These are phyloP conservation scores for Falco cherrug DNA, from an alignment of 2,797 vertebrate species.

Conservation along the genomic window DNA sequence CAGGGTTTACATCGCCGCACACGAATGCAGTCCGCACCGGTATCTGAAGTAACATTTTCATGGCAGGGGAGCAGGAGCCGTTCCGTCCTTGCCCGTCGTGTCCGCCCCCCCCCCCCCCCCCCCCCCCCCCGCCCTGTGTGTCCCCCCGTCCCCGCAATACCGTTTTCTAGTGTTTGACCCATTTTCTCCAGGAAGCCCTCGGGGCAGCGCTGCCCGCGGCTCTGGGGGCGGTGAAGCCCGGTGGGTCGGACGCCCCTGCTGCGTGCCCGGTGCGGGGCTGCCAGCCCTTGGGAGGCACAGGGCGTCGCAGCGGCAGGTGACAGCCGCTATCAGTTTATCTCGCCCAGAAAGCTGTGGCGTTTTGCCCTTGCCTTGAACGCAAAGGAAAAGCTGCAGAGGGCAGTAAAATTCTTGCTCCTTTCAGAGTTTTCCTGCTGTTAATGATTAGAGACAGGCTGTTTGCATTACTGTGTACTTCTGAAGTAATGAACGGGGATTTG, in stretches of 20 bases:
- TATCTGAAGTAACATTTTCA: background rate
- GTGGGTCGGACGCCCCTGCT: background rate
- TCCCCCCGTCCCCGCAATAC: background rate
- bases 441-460: background rate
- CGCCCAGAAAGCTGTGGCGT: background rate
- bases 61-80: background rate
- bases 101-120: no score
- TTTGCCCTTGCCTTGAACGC: slow-evolving; percentile 28
- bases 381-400: slow-evolving; percentile 59
- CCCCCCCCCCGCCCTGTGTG: no score
- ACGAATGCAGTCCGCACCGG: background rate
- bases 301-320: background rate
- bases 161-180: background rate
- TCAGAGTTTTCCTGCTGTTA: background rate
- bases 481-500: background rate
- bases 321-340: background rate
- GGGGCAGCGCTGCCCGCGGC: background rate
- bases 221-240: background rate
- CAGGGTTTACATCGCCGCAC: background rate
- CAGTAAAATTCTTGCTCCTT: slow-evolving; percentile 60
- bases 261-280: background rate
- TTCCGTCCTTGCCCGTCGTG: no score
- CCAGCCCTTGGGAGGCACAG: background rate
- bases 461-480: background rate
- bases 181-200: slow-evolving; percentile 6